Evolutionary conservation across 2,113 vertebrate species (phyloP), one percentile per base, ranked within the genome.

Genomic region (Diglossa brunneiventris): DNA sequence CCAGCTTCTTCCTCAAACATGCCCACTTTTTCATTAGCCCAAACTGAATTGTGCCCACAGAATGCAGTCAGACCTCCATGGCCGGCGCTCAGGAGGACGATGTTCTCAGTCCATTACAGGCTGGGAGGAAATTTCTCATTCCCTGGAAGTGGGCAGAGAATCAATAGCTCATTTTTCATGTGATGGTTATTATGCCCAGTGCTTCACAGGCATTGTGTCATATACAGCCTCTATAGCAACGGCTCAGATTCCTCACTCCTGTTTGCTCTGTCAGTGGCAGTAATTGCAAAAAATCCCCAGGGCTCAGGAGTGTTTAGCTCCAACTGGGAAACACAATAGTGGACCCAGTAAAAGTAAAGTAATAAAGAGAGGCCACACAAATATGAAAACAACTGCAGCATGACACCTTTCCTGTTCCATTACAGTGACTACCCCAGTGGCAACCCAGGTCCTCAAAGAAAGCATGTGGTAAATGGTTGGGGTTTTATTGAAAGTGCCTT

Each of bases 131-230:
- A 89, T 95, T 82, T 94, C 90, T 95, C 94, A 95, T 94, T 94
- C 63, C 75, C 87, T 90, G 23, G 27, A 85, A 95, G 67, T 80
- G 78, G 90, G 93, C 55, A 96, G 78, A 92, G 95, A 91, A 94
- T 91, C 95, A 92, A 92, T 87, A 90, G 79, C 82, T 95, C 89
- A 82, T 94, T 95, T 95, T 92, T 94, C 89, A 92, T 39, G 87
- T 95, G 94, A 73, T 6, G 24, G 91, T 83, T 95, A 94, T 96
- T 92, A 90, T 87, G 87, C 81, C 91, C 82, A 80, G 84, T 67
- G 94, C 63, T 94, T 67, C 87, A 62, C 1, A 2, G 90, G 61
- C 72, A 74, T 39, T 86, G 90, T 92, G 80, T 87, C 91, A 77
- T 68, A 63, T 55, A 72, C 52, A 89, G 84, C 70, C 78, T 85